Evolutionary conservation across 1,140 invertebrate species (phyloP).

Genomic region (Lepidostoma basale): DNA sequence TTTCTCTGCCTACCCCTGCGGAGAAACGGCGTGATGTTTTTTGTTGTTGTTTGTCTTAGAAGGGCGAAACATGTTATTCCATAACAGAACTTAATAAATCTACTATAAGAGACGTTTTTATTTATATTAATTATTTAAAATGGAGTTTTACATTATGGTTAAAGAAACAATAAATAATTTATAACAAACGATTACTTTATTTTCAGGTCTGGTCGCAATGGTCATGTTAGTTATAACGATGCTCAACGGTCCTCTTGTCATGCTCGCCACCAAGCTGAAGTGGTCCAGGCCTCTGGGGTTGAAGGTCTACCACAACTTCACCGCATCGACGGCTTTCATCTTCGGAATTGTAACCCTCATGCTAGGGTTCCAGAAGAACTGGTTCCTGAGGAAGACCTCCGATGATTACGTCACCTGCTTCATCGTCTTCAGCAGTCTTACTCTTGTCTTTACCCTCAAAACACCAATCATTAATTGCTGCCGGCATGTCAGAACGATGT

Average conservation of each 20-base stretch:
- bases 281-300: slow-evolving; percentile 23
- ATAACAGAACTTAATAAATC: too few species aligned
- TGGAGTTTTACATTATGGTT: too few species aligned
- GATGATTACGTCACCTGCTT: slow-evolving; percentile 24
- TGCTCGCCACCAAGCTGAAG: slow-evolving; percentile 3
- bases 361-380: slow-evolving; percentile 32
- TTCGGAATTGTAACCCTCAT: slow-evolving; percentile 29
- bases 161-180: neutral
- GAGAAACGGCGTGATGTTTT: too few species aligned
- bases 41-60: neutral
- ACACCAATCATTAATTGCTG: slow-evolving; percentile 27
- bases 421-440: slow-evolving; percentile 33
- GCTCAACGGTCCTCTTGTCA: slow-evolving; percentile 34
- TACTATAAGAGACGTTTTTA: too few species aligned
- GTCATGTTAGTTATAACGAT: slow-evolving; percentile 9
- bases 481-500: slow-evolving; percentile 17
- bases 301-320: slow-evolving; percentile 34
- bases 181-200: neutral
- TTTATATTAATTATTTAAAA: too few species aligned
- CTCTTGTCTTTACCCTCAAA: slow-evolving; percentile 32
- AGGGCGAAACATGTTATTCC: too few species aligned
- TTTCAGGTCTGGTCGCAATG: slow-evolving; percentile 37
- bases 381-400: slow-evolving; percentile 28
- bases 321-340: slow-evolving; percentile 9
- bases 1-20: too few species aligned